phyloP scores from a whole-genome alignment of 30 jellyfish, hydroid and myxozoan species.

The Pelagia noctiluca region DNA sequence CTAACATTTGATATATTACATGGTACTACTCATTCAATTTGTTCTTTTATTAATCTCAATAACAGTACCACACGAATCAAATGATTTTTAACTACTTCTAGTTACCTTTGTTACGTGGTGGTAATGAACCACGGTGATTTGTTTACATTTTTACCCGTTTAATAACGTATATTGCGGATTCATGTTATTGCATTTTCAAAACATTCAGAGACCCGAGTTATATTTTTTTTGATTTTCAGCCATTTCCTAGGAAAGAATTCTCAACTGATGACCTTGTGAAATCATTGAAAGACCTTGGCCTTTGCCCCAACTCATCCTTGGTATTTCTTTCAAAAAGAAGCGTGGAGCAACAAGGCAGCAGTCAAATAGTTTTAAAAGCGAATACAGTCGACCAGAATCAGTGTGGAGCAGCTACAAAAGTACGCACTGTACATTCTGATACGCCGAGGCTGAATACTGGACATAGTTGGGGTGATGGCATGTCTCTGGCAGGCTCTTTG shows the following conservation, averaged over 20 bases:
- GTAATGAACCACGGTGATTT: neutral
- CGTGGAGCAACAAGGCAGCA: constrained; percentile 34
- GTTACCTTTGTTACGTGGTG: neutral
- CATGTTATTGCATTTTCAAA: neutral
- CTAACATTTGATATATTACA: no score
- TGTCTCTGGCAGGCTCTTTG: constrained; percentile 7
- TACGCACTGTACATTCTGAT: constrained; percentile 11
- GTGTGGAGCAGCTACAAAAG: constrained; percentile 39
- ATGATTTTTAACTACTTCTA: neutral
- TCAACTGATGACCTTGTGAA: constrained; percentile 14
- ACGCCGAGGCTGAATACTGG: neutral
- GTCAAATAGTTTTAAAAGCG: constrained; percentile 9
- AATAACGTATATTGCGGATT: neutral
- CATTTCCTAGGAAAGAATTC: constrained; percentile 64
- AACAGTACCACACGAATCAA: neutral
- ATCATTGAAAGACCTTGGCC: constrained; percentile 38
- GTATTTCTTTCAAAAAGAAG: constrained; percentile 25
- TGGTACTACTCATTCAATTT: no score
- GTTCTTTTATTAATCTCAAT: neutral
- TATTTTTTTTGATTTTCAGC: constrained; percentile 11
- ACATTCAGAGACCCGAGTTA: no score
- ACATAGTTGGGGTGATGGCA: constrained; percentile 38
- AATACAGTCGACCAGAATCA: neutral
- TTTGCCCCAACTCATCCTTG: constrained; percentile 64
- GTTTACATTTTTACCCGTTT: neutral